Percentiles rank a stretch among this genome's conserved stretches.
Conservation (phyloP, 2,888 invertebrate genomes). For the Allophyes oxyacanthae region DNA sequence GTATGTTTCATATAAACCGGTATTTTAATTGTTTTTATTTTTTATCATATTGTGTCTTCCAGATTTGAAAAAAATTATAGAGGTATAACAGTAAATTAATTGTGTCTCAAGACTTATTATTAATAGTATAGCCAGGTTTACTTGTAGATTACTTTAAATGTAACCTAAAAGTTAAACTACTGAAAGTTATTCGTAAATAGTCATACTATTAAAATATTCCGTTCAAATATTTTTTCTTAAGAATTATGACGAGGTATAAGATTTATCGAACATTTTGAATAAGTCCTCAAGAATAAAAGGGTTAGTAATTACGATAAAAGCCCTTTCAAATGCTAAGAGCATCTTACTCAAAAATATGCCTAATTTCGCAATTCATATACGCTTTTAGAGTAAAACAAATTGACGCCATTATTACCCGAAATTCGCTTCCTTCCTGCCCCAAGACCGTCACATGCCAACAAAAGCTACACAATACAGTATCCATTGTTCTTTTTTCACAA, state of each 20-base stretch:
- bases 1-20: background rate
- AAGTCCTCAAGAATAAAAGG: constrained; percentile 26
- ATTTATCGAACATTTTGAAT: constrained; percentile 3
- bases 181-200: too few species aligned
- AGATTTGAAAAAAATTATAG: too few species aligned
- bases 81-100: too few species aligned
- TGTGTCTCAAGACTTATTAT: too few species aligned
- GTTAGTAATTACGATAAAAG: constrained; percentile 35
- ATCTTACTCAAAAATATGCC: constrained; percentile 2
- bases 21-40: too few species aligned
- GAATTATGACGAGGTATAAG: too few species aligned
- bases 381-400: constrained; percentile 57
- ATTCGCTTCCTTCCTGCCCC: constrained; percentile 67
- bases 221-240: too few species aligned
- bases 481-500: constrained; percentile 62
- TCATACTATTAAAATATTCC: too few species aligned
- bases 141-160: too few species aligned
- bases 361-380: constrained; percentile 39
- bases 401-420: constrained; percentile 60
- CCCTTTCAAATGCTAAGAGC: constrained; percentile 25
- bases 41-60: too few species aligned
- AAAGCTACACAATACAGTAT: constrained; percentile 56
- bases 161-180: too few species aligned
- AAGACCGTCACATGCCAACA: constrained; percentile 59
- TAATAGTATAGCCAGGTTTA: too few species aligned